These are phyloP conservation scores for Rhabdophis nuchalis DNA, from an alignment of 2,797 vertebrate species.

Conservation along the genomic window DNA sequence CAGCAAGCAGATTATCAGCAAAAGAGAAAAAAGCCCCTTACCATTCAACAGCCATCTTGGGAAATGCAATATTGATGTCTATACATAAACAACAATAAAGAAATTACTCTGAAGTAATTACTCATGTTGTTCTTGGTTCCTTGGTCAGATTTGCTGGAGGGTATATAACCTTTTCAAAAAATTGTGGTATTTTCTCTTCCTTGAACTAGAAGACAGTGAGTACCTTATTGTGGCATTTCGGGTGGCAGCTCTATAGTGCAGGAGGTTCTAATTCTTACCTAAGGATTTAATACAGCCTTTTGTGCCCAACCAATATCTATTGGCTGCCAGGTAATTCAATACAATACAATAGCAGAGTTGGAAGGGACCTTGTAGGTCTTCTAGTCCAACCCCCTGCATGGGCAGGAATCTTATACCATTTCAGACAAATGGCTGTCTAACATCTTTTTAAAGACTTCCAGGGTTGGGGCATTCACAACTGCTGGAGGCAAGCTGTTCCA, in stretches of 20 bases:
- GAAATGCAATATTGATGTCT: not conserved
- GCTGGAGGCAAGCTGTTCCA: too few relatives aligned
- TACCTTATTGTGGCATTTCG: not conserved
- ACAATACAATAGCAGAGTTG: too few relatives aligned
- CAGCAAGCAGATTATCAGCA: not conserved
- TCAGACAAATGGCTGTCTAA: too few relatives aligned
- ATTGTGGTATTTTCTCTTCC: rapidly evolving
- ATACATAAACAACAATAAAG: not conserved
- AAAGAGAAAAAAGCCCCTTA: not conserved
- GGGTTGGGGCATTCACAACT: too few relatives aligned
- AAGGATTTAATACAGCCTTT: not conserved
- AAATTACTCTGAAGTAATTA: not conserved
- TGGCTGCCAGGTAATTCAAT: not conserved
- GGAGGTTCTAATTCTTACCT: not conserved
- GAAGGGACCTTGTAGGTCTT: too few relatives aligned
- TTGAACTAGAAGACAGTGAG: not conserved
- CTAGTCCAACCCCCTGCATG: too few relatives aligned
- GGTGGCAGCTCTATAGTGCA: not conserved
- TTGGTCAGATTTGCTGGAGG: not conserved
- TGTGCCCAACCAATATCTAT: not conserved
- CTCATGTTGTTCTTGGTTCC: not conserved
- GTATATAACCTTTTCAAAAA: not conserved
- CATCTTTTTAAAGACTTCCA: too few relatives aligned
- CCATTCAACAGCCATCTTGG: not conserved
- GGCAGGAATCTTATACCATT: too few relatives aligned